Evolutionary conservation across 2,888 invertebrate genomes (phyloP), one percentile per base, ranked within the genome.

Genomic region (Cerastis rubricosa): DNA sequence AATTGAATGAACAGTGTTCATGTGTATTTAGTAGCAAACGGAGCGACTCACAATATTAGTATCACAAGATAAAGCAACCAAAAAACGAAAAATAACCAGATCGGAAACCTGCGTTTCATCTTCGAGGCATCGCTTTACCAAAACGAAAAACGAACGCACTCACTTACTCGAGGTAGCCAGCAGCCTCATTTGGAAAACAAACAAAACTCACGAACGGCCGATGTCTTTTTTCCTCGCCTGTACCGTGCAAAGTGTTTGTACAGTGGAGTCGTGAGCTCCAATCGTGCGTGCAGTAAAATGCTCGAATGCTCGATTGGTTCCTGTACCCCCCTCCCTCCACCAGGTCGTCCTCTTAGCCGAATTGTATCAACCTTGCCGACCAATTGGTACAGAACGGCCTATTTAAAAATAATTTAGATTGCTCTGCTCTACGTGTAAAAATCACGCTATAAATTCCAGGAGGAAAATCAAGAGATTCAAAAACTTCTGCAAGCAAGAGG

Each of bases 271-370:
- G 91, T 91, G 90, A 94, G 87, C 91, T 90, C 88, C 93, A 94
- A 93, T 95, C 95, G 95, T 95, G 95, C 95, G 95, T 95, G 94
- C 92, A 93, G 90, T 91, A 91, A 93, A 93, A 93, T 92, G 76
- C 65, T 79, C 82, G 69, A 79, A 75, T 79, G 92, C 91, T 92
- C 93, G 93, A 94, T 93, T 94, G 91, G 93, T 93, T 92, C 89
- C 91, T 90, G 82, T 88, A 76, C 86, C 84, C 85, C 90, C 87
- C 89, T 76, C 22, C 61, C 84, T 11, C 35, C 40, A 84, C 80
- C 78, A 81, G 82, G 81, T 88, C 89, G 86, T 87, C 89, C 87
- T 89, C 89, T 88, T 90, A 89, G 89, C 91, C 88, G 89, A 92
- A 92, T 91, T 87, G 81, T 88, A 87, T 78, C 83, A 85, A 89